Evolutionary conservation across 1,140 invertebrate genomes (phyloP).

Genomic region (Drosophila carrolli): DNA sequence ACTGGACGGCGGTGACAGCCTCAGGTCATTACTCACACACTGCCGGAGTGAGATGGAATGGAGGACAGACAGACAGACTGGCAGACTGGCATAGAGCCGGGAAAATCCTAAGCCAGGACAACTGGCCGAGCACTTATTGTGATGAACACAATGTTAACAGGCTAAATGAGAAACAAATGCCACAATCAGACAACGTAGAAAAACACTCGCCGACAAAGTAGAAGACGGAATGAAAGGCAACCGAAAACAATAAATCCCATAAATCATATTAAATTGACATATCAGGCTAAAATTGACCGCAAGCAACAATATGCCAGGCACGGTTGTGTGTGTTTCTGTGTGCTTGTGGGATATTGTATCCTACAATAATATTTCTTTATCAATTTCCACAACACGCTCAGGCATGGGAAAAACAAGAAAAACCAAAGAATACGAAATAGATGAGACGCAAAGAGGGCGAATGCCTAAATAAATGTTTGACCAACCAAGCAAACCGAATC

Average conservation of each 20-base stretch:
- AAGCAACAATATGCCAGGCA: slow-evolving; percentile 39
- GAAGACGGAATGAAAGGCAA: slow-evolving; percentile 18
- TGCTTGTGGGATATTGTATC: slow-evolving; percentile 35
- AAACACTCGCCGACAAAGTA: slow-evolving; percentile 39
- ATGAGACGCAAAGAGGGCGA: slow-evolving; percentile 25
- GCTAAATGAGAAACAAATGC: slow-evolving; percentile 82
- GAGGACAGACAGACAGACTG: slow-evolving; percentile 1
- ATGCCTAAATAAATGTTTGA: slow-evolving; percentile 72
- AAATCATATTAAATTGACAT: slow-evolving; percentile 84
- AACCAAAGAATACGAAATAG: slow-evolving; percentile 32
- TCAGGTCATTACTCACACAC: slow-evolving; percentile 73
- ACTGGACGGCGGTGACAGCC: slow-evolving; percentile 65
- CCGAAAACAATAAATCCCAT: slow-evolving; percentile 80
- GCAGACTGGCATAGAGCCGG: not conserved
- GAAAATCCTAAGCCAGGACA: slow-evolving; percentile 26
- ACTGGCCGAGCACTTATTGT: slow-evolving; percentile 72
- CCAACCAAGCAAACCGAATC: slow-evolving; percentile 24
- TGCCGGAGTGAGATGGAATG: slow-evolving; percentile 26
- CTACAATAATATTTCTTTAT: slow-evolving; percentile 79
- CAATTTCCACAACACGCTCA: slow-evolving; percentile 71
- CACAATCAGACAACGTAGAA: slow-evolving; percentile 64
- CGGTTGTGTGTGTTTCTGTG: slow-evolving; percentile 9
- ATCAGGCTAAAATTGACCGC: slow-evolving; percentile 79
- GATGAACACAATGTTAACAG: slow-evolving; percentile 82
- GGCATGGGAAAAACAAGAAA: slow-evolving; percentile 33